Base-by-base conservation (phyloP, 2,113 vertebrate genomes). In the Solea solea region DNA sequence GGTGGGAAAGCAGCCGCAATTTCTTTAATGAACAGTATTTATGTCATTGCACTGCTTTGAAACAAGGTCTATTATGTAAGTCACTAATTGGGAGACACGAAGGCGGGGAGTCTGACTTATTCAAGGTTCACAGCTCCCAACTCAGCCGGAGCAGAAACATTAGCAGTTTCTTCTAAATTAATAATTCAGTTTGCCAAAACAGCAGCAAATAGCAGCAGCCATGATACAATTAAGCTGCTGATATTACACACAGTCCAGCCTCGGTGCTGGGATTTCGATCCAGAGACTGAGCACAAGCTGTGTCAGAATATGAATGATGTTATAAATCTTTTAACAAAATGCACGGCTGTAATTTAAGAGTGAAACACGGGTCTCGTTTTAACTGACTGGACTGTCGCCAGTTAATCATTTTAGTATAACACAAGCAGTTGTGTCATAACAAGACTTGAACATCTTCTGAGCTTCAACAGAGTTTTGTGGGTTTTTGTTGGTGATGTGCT, bases 121-220 rank as follows among this genome's bases (percentile, higher is more conserved):
- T 66, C 76, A 80, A 66, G 78, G 84, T 84, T 74, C 81, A 75
- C 71, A 49, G 58, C 72, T 86, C 60, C 44, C 52, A 70, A 67
- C 74, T 75, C 59, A 67, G 69, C 53, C 64, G 44, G 50, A 69
- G 63, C 57, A 57, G 52, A 73, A 51, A 58, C 54, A 83, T 90
- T 81, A 80, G 76, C 76, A 82, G 84, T 81, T 84, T 51, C 6
- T 52, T 67, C 66, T 0, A 64, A 60, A 84, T 88, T 62, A 87
- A 89, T 88, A 69, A 88, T 90, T 83, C 34, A 86, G 72, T 58
- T 41, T 66, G 42, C 55, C 16, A 45, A 87, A 87, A 88, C 61
- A 49, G 70, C 55, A 72, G 69, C 62, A 78, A 85, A 87, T 75
- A 70, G 73, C 78, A 72, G 64, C 70, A 78, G 70, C 81, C 64